Percentiles rank a stretch among this genome's conserved stretches.
phyloP scores from a whole-genome alignment of 1,140 invertebrate genomes.

The Heliconius nattereri region DNA sequence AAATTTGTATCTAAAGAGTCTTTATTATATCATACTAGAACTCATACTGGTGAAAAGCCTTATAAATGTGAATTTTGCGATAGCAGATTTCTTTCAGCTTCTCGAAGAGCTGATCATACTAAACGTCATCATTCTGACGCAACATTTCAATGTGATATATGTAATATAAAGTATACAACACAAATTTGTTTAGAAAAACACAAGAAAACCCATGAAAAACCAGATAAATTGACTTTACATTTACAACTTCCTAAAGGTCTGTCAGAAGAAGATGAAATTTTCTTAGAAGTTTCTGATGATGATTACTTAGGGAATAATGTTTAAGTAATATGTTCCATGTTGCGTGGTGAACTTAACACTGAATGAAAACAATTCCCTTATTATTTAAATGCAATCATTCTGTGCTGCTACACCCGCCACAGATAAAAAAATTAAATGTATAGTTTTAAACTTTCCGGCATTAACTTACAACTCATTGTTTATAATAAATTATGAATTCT shows the following conservation, averaged over 20 bases:
- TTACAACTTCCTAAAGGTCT: constrained; percentile 27
- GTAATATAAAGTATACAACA: constrained; percentile 55
- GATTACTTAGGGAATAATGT: constrained; percentile 2
- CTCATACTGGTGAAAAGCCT: constrained; percentile 78
- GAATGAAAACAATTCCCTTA: no score
- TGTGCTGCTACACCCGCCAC: no score
- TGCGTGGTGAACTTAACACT: no score
- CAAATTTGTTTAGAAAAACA: constrained; percentile 54
- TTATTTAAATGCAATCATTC: no score
- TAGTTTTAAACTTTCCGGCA: no score
- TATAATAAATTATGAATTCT: no score
- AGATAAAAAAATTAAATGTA: no score
- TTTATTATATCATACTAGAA: constrained; percentile 71
- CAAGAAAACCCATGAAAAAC: constrained; percentile 51
- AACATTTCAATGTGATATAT: constrained; percentile 55
- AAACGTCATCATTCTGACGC: constrained; percentile 56
- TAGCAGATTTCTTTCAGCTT: constrained; percentile 60
- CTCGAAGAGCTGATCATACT: constrained; percentile 61
- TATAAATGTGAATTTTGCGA: constrained; percentile 70
- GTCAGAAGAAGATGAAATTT: constrained; percentile 43
- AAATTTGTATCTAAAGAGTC: constrained; percentile 74
- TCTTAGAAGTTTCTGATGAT: constrained; percentile 53
- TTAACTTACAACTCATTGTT: no score
- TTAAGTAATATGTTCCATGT: background rate
- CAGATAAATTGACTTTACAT: constrained; percentile 22